These are phyloP conservation scores for Silurus glanis DNA, from an alignment of 2,113 vertebrate genomes.

Conservation along the genomic window DNA sequence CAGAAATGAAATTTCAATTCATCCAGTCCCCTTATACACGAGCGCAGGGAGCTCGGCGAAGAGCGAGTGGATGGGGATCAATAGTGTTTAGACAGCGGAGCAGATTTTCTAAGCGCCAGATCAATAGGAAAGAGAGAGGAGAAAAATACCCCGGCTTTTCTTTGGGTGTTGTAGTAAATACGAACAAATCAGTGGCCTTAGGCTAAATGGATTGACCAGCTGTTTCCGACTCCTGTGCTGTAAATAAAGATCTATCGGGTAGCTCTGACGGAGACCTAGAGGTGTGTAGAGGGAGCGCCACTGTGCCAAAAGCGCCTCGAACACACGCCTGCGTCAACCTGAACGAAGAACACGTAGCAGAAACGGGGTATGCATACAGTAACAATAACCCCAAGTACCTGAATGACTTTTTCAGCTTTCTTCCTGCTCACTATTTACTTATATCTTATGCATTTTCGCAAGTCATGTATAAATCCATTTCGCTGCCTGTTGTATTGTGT, in stretches of 20 bases:
- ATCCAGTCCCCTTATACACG: constrained; percentile 88
- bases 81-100: constrained; percentile 92
- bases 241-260: constrained; percentile 82
- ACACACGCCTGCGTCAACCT: background rate
- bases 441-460: too few relatives aligned
- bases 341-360: background rate
- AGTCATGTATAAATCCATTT: too few relatives aligned
- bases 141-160: constrained; percentile 79
- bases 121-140: constrained; percentile 82
- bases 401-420: too few relatives aligned
- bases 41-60: constrained; percentile 75
- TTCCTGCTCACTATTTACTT: too few relatives aligned
- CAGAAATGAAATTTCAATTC: constrained; percentile 91
- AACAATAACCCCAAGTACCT: too few relatives aligned
- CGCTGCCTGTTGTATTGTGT: too few relatives aligned
- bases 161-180: constrained; percentile 81
- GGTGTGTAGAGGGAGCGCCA: constrained; percentile 47
- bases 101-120: constrained; percentile 87
- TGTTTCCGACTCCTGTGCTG: constrained; percentile 77
- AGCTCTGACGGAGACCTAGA: constrained; percentile 67
- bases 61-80: constrained; percentile 79
- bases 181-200: constrained; percentile 86
- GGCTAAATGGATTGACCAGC: constrained; percentile 87
- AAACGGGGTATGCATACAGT: background rate
- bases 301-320: background rate